Evolutionary conservation across 2,113 vertebrate species (phyloP).

Genomic region (Eidolon helvum): DNA sequence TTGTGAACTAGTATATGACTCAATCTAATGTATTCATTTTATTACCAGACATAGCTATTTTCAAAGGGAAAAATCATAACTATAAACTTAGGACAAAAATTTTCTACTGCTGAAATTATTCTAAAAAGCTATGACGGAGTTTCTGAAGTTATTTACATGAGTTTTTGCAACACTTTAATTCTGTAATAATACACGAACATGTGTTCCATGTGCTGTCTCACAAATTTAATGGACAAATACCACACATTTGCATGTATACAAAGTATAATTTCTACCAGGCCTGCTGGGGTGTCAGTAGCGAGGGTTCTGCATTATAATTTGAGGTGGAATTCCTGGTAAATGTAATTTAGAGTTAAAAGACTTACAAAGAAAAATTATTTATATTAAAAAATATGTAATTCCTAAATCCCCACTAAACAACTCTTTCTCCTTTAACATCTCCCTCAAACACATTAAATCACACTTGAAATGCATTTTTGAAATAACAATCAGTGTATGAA

Average conservation of each 20-base stretch:
- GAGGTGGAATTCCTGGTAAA: not conserved
- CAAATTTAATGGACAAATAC: not conserved
- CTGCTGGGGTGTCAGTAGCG: not conserved
- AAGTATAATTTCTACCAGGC: not conserved
- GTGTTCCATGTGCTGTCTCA: not conserved
- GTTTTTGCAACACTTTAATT: not conserved
- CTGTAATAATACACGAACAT: not conserved
- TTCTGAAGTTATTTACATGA: not conserved
- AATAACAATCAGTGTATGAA: not conserved
- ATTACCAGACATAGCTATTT: not conserved
- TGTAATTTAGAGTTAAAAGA: not conserved
- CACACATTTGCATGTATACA: not conserved
- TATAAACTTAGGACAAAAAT: not conserved
- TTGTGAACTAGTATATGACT: not conserved
- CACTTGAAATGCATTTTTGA: not conserved
- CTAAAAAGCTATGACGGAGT: not conserved
- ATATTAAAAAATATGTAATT: not conserved
- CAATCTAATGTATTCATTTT: not conserved
- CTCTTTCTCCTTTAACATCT: not conserved
- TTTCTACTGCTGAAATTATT: not conserved
- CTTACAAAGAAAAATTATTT: not conserved
- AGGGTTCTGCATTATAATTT: not conserved
- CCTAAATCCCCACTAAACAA: not conserved
- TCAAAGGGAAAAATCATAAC: not conserved
- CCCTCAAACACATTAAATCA: not conserved